Conservation (phyloP, 2,888 invertebrate genomes). For the Gonocerus acuteangulatus region DNA sequence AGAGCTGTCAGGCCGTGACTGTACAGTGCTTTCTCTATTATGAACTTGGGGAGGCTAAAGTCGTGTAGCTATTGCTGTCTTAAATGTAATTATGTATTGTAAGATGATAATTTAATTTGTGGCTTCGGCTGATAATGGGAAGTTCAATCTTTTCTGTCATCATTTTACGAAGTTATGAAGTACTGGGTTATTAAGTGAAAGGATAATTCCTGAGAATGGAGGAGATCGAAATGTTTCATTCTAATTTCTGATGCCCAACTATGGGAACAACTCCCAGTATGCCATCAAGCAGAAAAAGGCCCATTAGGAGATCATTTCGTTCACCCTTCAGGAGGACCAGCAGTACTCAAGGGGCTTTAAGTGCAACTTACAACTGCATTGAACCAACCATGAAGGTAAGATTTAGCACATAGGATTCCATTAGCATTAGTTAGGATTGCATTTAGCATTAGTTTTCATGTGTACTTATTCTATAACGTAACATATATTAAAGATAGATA, state of each 20-base stretch:
- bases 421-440: neutral
- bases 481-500: no score
- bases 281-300: constrained; percentile 31
- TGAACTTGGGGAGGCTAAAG: neutral
- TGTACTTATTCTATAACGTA: no score
- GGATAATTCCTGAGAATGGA: neutral
- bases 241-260: constrained; percentile 4
- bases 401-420: neutral
- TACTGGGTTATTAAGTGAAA: neutral
- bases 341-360: constrained; percentile 44
- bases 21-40: neutral
- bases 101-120: constrained; percentile 21
- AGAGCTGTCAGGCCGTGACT: no score
- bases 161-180: neutral
- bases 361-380: constrained; percentile 48
- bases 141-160: neutral
- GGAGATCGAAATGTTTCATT: constrained; percentile 8
- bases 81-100: constrained; percentile 15
- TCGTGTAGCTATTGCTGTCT: neutral
- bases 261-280: constrained; percentile 32
- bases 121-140: neutral
- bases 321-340: constrained; percentile 42
- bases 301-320: constrained; percentile 38
- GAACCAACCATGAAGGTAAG: constrained; percentile 43
- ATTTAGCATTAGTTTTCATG: no score